A percentile compares a stretch with the other conserved stretches of the same genome.
Conservation (phyloP, 2,888 invertebrate species). For the Lepidochrysops patricia region DNA sequence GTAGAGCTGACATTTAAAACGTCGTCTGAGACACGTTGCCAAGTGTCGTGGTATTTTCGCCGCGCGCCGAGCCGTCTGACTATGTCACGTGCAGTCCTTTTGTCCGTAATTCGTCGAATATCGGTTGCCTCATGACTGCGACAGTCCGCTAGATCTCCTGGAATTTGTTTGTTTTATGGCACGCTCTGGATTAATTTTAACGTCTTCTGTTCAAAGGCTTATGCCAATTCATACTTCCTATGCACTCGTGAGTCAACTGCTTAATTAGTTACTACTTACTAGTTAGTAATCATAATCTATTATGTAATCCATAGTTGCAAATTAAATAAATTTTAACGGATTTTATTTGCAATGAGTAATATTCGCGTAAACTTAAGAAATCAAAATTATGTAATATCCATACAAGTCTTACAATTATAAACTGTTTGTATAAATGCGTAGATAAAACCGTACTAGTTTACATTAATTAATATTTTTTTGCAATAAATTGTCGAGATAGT, state of each 20-base stretch:
- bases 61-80: conserved; percentile 15
- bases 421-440: too few species aligned
- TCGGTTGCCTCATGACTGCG: not conserved
- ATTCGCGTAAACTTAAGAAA: too few species aligned
- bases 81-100: conserved; percentile 8
- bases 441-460: too few species aligned
- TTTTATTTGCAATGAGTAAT: too few species aligned
- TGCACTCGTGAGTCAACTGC: not conserved
- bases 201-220: not conserved
- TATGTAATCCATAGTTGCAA: too few species aligned
- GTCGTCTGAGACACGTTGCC: conserved; percentile 16
- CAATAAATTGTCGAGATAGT: too few species aligned
- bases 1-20: conserved; percentile 3
- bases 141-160: not conserved
- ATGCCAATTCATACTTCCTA: not conserved
- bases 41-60: conserved; percentile 21
- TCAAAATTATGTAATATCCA: too few species aligned
- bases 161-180: conserved; percentile 5
- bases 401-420: too few species aligned
- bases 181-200: not conserved
- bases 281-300: too few species aligned
- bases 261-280: not conserved
- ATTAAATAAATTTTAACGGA: too few species aligned
- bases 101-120: not conserved
- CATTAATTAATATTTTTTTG: too few species aligned